Base-by-base conservation (phyloP, 2,888 invertebrate species). In the Drosophila phalerata region DNA sequence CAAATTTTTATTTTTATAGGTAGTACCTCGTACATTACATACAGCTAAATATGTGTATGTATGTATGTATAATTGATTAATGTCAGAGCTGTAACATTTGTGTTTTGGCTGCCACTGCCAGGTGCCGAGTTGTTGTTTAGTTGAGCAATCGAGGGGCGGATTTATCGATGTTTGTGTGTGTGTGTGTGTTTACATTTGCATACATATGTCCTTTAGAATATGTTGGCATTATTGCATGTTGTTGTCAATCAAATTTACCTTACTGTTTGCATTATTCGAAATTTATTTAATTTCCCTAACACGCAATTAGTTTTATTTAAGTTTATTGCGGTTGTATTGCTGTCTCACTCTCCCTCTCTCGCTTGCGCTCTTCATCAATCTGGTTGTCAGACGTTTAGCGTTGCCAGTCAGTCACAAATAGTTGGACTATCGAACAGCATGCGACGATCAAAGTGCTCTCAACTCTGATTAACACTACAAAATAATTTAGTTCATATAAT, bases 291-390 rank as follows among this genome's bases (percentile, higher is more conserved):
- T 86, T 86, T 75, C 64, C 71, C 66, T 73, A 88, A 87, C 85
- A 86, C 85, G 85, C 85, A 88, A 88, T 86, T 86, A 86, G 89
- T 86, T 86, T 88, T 86, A 85, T 86, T 86, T 85, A 88, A 87
- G 85, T 85, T 86, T 85, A 86, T 86, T 86, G 85, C 89, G 85
- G 85, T 88, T 86, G 78, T 79, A 67, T 68, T 53, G 77, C 55
- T 55, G 64, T 83, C 81, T 70, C 77, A 22, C 22, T 22, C 19
- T 19, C 1, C 19, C 19, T 19, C 19, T 19, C 28, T 37, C 30
- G 13, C 38, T 17, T 22, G 5, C 63, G 30, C 60, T 28, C 55
- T 25, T 38, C 28, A 30, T 68, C 73, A 71, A 56, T 57, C 22
- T 22, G 3, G 72, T 61, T 88, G 84, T 75, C 88, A 75, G 69